A percentile compares a stretch with the other conserved stretches of the same genome.
Conservation (phyloP, 2,797 vertebrate species). For the Okamejei kenojei region DNA sequence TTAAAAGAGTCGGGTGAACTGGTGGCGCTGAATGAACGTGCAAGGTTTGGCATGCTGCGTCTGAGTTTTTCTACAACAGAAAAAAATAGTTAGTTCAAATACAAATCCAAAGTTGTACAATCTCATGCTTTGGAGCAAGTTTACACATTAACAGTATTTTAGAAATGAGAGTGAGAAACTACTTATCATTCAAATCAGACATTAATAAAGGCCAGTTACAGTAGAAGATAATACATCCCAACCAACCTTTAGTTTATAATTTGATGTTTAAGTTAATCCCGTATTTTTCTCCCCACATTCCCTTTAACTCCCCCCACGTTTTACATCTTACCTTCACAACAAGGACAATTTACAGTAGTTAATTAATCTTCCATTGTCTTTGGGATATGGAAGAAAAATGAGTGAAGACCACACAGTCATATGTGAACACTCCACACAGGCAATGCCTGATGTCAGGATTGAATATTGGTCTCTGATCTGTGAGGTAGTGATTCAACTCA, state of each 20-base stretch:
- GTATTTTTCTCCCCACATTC: too few relatives aligned
- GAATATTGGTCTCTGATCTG: too few relatives aligned
- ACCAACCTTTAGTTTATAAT: neutral
- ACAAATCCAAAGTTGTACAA: too few relatives aligned
- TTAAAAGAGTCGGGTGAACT: slow-evolving; percentile 73
- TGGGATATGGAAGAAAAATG: too few relatives aligned
- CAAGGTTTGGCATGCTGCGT: slow-evolving; percentile 87
- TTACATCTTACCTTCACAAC: too few relatives aligned
- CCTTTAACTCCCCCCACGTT: too few relatives aligned
- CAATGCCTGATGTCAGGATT: too few relatives aligned
- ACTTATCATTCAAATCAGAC: neutral
- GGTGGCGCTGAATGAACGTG: slow-evolving; percentile 62
- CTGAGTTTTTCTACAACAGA: slow-evolving; percentile 78
- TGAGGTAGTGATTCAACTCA: too few relatives aligned
- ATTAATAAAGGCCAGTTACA: neutral
- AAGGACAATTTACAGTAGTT: too few relatives aligned
- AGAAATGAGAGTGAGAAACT: neutral
- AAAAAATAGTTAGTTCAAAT: slow-evolving; percentile 29
- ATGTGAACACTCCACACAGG: too few relatives aligned
- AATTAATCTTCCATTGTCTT: too few relatives aligned
- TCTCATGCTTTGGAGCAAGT: neutral
- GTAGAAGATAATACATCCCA: neutral
- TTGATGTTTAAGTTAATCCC: neutral
- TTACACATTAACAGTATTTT: neutral
- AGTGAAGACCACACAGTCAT: too few relatives aligned